phyloP scores from a whole-genome alignment of 2,888 invertebrate species.

The Schizaphis graminum region DNA sequence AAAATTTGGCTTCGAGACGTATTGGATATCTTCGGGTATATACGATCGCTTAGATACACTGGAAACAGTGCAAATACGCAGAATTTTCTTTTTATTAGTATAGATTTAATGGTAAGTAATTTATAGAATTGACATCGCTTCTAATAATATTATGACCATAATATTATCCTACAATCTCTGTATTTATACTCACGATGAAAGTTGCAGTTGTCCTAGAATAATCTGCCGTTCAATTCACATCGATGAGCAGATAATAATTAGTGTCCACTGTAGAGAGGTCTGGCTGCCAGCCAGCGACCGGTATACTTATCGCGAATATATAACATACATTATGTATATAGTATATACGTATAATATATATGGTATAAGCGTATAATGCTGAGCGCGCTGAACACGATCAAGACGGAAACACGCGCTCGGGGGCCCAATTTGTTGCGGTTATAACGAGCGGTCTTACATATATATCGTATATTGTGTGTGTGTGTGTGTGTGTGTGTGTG shows the following conservation, averaged over 20 bases:
- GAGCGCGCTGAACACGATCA: neutral
- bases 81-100: too few species aligned
- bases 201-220: neutral
- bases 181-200: neutral
- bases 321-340: neutral
- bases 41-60: too few species aligned
- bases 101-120: neutral
- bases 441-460: conserved; percentile 47
- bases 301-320: neutral
- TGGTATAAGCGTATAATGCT: neutral
- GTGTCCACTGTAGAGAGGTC: neutral
- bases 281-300: neutral
- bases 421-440: conserved; percentile 65
- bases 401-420: conserved; percentile 44
- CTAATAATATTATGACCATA: neutral
- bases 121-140: neutral
- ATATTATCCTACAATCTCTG: neutral
- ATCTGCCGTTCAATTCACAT: neutral
- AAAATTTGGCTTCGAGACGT: too few species aligned
- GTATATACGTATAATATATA: neutral
- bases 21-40: too few species aligned
- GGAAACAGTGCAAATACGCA: too few species aligned
- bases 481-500: neutral
- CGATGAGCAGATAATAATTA: neutral
- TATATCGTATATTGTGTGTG: neutral